Evolutionary conservation across 2,113 vertebrate genomes (phyloP), one percentile per base, ranked within the genome.

Genomic region (Lamprotornis superbus): DNA sequence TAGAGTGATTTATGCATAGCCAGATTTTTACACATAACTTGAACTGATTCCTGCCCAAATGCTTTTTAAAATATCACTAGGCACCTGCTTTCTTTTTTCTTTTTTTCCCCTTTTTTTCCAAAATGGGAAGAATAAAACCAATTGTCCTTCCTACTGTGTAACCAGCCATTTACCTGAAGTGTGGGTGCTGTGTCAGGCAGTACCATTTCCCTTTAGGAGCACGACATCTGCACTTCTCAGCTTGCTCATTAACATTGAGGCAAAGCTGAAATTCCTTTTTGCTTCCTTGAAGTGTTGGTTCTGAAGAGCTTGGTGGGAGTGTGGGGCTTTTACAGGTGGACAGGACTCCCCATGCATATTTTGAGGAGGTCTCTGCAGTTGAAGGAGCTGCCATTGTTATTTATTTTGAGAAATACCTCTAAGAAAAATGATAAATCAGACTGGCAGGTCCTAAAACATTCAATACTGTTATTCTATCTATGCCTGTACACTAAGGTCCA

Each of bases 381-480:
- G 39, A 57, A 67, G 42, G 80, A 90, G 64, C 8, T 89, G 44
- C 33, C 21, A 8, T 10, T 68, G 30, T 52, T 59, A 30, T 7
- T 49, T 77, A 44, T 83, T 83, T 71, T 85, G 85, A 83, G 46
- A 89, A 76, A 5, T 17, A 55, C 3, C 20, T 49, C 68, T 22
- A 63, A 81, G 47, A 60, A 53, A 84, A 93, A 81, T 7, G 39
- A 83, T 55, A 59, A 57, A 77, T 27, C 42, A 71, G 25, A 30
- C 42, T 59, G 46, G 35, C 5, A 1, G 24, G 22, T 83, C 27
- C 8, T 55, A 63, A 88, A 75, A 16, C 24, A 11, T 68, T 12
- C 9, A 16, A 1, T 52, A 6, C 5, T 69, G 74, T 27, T 53
- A 0, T 73, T 80, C 35, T 56, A 0, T 68, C 5, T 0, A 3